Evolutionary conservation across 2,888 invertebrate species (phyloP).

Genomic region (Dynastes maya): DNA sequence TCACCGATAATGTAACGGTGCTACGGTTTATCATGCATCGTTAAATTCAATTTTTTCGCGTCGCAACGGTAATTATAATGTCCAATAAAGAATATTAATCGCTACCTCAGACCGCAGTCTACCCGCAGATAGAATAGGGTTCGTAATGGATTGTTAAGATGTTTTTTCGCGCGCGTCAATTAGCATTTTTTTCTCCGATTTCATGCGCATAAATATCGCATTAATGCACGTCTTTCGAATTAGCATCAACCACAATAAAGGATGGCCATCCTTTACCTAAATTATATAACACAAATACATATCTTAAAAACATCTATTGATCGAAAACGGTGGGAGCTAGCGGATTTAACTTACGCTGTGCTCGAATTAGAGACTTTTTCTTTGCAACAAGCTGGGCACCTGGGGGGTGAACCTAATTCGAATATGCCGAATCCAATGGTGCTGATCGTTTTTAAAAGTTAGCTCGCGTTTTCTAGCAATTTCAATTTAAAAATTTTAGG

Average conservation of each 20-base stretch:
- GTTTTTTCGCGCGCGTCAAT: conserved; percentile 2
- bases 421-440: no score
- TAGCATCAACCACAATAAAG: background rate
- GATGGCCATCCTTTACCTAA: background rate
- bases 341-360: no score
- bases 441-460: no score
- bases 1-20: no score
- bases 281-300: no score
- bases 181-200: conserved; percentile 6
- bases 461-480: no score
- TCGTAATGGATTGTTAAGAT: background rate
- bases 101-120: background rate
- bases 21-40: background rate
- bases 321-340: no score
- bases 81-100: conserved; percentile 18
- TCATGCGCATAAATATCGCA: conserved; percentile 14
- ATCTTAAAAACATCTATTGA: no score
- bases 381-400: no score
- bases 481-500: no score
- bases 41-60: conserved; percentile 26
- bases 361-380: no score
- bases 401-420: no score
- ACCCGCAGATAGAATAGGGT: background rate
- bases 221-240: background rate
- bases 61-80: conserved; percentile 22